phyloP scores from a whole-genome alignment of 2,113 vertebrate genomes.

The Eidolon helvum region DNA sequence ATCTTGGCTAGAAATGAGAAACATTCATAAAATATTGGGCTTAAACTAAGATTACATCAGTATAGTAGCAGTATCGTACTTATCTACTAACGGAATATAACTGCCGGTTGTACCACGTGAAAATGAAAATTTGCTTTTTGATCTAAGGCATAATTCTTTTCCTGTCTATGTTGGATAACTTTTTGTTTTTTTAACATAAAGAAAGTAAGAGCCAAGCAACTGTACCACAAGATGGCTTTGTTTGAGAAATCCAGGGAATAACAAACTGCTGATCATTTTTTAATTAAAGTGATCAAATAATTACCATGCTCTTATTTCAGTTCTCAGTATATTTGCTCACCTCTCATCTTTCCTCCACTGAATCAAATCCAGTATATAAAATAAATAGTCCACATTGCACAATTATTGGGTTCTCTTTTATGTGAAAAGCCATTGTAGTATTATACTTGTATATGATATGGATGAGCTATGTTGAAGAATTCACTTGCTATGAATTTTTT shows the following conservation, averaged over 20 bases:
- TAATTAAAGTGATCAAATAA: slow-evolving; percentile 40
- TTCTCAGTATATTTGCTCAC: slow-evolving; percentile 17
- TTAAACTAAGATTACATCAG: slow-evolving; percentile 73
- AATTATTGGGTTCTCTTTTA: neutral
- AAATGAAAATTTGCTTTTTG: slow-evolving; percentile 73
- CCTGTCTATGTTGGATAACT: neutral
- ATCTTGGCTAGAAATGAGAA: slow-evolving; percentile 76
- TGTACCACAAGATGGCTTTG: neutral
- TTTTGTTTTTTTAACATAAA: slow-evolving; percentile 66
- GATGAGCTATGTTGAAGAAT: neutral
- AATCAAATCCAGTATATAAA: neutral
- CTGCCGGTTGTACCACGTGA: slow-evolving; percentile 60
- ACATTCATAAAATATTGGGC: slow-evolving; percentile 62
- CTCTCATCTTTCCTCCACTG: neutral
- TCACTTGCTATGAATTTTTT: slow-evolving; percentile 20
- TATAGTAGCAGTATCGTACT: slow-evolving; percentile 44
- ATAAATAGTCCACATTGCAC: neutral
- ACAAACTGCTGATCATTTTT: slow-evolving; percentile 30
- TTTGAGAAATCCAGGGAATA: slow-evolving; percentile 30
- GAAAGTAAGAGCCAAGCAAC: slow-evolving; percentile 28
- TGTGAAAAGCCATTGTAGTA: neutral
- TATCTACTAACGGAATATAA: slow-evolving; percentile 54
- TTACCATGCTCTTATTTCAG: slow-evolving; percentile 25
- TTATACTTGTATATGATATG: neutral
- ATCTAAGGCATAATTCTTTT: slow-evolving; percentile 59